Evolutionary conservation across 2,113 vertebrate genomes (phyloP).

Genomic region (Meles meles): DNA sequence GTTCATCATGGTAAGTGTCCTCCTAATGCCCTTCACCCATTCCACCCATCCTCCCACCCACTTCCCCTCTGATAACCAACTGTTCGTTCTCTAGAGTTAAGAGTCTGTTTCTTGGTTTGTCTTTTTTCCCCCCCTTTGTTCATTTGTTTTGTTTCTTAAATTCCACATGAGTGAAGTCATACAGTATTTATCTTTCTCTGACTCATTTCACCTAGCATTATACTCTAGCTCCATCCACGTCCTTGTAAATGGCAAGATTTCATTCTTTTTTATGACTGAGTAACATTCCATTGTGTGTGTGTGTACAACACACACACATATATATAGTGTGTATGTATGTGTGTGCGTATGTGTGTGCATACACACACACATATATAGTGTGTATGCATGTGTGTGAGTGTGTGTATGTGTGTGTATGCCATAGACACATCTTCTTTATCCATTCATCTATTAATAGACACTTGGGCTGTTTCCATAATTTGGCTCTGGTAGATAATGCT

Average conservation of each 20-base stretch:
- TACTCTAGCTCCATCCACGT: neutral
- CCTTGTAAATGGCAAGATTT: neutral
- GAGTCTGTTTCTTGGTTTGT: neutral
- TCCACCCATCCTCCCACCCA: neutral
- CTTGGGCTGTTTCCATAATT: neutral
- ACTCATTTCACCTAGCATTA: neutral
- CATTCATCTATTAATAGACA: neutral
- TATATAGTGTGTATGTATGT: too few species aligned
- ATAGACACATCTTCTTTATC: neutral
- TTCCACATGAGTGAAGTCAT: neutral
- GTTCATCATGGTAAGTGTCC: neutral
- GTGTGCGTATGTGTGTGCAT: neutral
- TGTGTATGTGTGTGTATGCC: neutral
- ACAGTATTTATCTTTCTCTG: neutral
- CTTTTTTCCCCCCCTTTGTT: neutral
- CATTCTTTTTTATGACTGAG: neutral
- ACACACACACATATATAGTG: neutral
- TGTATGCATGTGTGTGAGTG: neutral
- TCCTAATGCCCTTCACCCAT: neutral
- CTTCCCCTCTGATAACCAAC: neutral
- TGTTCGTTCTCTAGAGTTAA: neutral
- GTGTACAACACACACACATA: too few species aligned
- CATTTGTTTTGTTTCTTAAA: neutral
- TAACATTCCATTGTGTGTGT: neutral
- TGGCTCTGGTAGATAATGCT: neutral